These are phyloP conservation scores for Pseudomyrmex sp. DNA, from an alignment of 1,140 invertebrate species.

Conservation along the genomic window DNA sequence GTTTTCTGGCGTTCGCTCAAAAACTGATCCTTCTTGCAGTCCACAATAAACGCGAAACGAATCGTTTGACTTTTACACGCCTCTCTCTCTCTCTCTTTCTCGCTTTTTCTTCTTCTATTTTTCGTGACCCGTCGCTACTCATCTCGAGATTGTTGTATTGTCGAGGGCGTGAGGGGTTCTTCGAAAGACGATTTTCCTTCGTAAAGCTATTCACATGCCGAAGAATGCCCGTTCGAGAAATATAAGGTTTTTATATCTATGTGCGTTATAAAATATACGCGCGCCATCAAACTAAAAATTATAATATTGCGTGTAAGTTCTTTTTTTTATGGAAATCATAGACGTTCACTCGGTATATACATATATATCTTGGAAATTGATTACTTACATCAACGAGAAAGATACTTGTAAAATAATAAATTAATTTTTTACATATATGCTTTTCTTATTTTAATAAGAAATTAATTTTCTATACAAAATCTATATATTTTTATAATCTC, in stretches of 20 bases:
- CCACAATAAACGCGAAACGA: conserved; percentile 70
- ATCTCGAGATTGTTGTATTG: conserved; percentile 68
- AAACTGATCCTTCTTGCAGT: conserved; percentile 72
- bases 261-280: conserved; percentile 30
- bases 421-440: too few species aligned
- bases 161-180: conserved; percentile 80
- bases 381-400: too few species aligned
- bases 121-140: conserved; percentile 14
- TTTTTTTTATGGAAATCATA: conserved; percentile 30
- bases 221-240: conserved; percentile 67
- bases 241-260: conserved; percentile 27
- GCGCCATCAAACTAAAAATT: conserved; percentile 25
- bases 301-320: not conserved
- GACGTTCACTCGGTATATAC: not conserved
- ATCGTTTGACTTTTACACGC: conserved; percentile 66
- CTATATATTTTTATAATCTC: too few species aligned
- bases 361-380: too few species aligned
- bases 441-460: too few species aligned
- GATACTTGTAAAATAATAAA: too few species aligned
- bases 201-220: conserved; percentile 69
- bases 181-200: conserved; percentile 75
- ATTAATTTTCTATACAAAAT: too few species aligned
- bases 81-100: conserved; percentile 10
- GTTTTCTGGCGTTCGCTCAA: conserved; percentile 75
- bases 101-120: not conserved